These are phyloP conservation scores for Aplysina aerophoba DNA, from an alignment of 37 sponge, comb jelly and placozoan genomes.

Conservation along the genomic window DNA sequence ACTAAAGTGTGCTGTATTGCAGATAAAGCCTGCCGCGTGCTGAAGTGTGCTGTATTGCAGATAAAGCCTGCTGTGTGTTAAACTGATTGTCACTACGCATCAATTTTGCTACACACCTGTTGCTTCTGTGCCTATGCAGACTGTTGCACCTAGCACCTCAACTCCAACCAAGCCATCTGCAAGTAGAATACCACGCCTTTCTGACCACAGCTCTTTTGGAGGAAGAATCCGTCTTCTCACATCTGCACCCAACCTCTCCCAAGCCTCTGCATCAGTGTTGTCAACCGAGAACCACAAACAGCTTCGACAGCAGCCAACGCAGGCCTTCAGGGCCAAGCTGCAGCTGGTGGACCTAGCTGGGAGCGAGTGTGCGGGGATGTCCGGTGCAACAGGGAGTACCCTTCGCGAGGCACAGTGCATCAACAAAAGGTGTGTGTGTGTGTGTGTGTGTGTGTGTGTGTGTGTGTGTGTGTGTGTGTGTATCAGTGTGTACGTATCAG, in stretches of 20 bases:
- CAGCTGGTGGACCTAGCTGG: constrained; percentile 83
- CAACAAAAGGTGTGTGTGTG: constrained; percentile 46
- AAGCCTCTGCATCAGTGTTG: not conserved
- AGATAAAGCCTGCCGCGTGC: no score
- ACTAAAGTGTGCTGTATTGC: no score
- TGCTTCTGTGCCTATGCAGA: not conserved
- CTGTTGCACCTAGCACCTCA: not conserved
- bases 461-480: constrained; percentile 33
- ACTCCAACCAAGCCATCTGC: not conserved
- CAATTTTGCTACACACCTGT: no score
- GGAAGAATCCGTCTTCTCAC: not conserved
- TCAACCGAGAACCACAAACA: not conserved
- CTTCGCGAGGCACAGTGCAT: constrained; percentile 62
- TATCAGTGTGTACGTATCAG: constrained; percentile 32
- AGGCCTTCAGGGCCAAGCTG: constrained; percentile 52
- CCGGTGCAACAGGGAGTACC: constrained; percentile 57
- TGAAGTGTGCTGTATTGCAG: no score
- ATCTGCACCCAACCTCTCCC: not conserved
- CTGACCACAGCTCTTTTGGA: not conserved
- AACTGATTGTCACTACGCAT: no score
- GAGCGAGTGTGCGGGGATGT: constrained; percentile 77
- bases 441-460: constrained; percentile 26
- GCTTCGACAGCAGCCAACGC: not conserved
- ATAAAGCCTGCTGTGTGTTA: no score
- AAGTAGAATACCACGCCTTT: constrained; percentile 13